phyloP scores from a whole-genome alignment of 2,888 invertebrate species.

The Cataglyphis livida region DNA sequence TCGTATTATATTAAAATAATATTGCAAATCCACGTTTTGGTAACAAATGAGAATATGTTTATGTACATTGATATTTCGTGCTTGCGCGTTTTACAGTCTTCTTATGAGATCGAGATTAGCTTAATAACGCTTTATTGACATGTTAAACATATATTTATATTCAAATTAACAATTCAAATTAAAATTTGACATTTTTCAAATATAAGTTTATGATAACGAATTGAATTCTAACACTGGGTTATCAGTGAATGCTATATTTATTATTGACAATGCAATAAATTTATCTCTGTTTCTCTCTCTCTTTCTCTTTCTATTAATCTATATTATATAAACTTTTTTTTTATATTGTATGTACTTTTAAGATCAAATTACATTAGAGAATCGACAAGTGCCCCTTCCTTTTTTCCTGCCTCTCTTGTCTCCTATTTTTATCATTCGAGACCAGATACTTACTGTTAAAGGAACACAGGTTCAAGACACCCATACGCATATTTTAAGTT shows the following conservation, averaged over 20 bases:
- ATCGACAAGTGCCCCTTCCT: background rate
- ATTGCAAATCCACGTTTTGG: background rate
- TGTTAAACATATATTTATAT: background rate
- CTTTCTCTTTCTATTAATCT: background rate
- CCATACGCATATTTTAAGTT: conserved; percentile 16
- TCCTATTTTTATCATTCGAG: background rate
- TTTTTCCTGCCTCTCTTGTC: background rate
- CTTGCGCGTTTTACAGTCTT: background rate
- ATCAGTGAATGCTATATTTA: background rate
- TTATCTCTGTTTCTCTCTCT: background rate
- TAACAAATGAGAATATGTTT: background rate
- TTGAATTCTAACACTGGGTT: background rate
- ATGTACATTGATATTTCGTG: background rate
- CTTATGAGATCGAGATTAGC: background rate
- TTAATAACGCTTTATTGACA: background rate
- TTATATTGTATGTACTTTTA: background rate
- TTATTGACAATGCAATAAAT: background rate
- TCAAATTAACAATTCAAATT: background rate
- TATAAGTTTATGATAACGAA: background rate
- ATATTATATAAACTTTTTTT: background rate
- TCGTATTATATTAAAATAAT: conserved; percentile 40
- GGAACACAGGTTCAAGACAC: background rate
- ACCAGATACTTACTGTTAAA: background rate
- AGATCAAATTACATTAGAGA: background rate
- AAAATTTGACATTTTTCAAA: background rate